A percentile compares a stretch with the other conserved stretches of the same genome.
phyloP scores from a whole-genome alignment of 2,113 vertebrate genomes.

The Marcusenius ussheri region DNA sequence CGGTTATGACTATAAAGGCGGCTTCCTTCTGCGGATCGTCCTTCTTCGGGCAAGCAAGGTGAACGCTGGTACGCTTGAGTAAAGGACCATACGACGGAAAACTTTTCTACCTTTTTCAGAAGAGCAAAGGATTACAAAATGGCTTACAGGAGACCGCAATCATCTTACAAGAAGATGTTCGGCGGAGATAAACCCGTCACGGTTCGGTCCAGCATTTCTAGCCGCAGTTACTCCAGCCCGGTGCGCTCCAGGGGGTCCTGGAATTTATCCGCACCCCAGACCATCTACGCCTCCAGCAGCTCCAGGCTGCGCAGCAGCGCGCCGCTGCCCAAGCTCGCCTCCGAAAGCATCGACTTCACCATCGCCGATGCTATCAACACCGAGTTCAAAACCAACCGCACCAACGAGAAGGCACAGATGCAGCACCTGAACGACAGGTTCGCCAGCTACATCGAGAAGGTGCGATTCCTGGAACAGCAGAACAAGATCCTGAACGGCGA shows the following conservation, averaged over 20 bases:
- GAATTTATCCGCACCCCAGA: constrained; percentile 58
- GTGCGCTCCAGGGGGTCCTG: constrained; percentile 62
- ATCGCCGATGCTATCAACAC: constrained; percentile 82
- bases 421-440: constrained; percentile 93
- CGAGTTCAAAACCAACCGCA: constrained; percentile 82
- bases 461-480: constrained; percentile 90
- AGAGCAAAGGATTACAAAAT: constrained; percentile 35
- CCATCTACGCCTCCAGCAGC: constrained; percentile 49
- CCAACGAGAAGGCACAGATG: constrained; percentile 88
- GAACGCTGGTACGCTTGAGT: constrained; percentile 16
- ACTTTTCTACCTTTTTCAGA: background rate
- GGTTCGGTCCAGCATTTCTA: constrained; percentile 50
- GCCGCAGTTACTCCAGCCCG: constrained; percentile 65
- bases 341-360: constrained; percentile 77
- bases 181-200: constrained; percentile 51
- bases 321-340: constrained; percentile 61
- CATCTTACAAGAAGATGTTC: constrained; percentile 86
- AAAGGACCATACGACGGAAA: background rate
- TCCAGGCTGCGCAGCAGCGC: constrained; percentile 65
- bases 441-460: constrained; percentile 93
- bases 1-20: constrained; percentile 61
- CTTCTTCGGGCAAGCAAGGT: constrained; percentile 33
- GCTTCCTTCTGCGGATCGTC: constrained; percentile 21
- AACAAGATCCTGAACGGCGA: constrained; percentile 89
- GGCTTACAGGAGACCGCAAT: constrained; percentile 50